Evolutionary conservation across 2,888 invertebrate genomes (phyloP).

Genomic region (Euphydryas editha): DNA sequence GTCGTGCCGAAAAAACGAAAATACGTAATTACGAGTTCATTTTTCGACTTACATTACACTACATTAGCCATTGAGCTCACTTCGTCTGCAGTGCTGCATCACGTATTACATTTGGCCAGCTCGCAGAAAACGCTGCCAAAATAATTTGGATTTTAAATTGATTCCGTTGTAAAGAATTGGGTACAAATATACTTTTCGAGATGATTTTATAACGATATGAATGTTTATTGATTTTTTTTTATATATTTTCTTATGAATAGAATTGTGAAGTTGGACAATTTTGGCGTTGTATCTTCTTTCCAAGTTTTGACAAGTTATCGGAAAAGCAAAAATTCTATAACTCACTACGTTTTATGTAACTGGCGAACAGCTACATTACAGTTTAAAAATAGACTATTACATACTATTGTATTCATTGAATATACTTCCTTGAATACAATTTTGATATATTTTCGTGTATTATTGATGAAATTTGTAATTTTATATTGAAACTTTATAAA

Average conservation of each 20-base stretch:
- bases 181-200: background rate
- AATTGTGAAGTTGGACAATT: background rate
- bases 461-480: too few species aligned
- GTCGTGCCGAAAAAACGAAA: background rate
- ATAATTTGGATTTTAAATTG: slow-evolving; percentile 42
- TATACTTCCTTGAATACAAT: too few species aligned
- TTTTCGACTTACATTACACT: slow-evolving; percentile 9
- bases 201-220: background rate
- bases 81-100: slow-evolving; percentile 34
- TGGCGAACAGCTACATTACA: too few species aligned
- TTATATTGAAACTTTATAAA: too few species aligned
- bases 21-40: background rate
- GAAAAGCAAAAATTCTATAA: too few species aligned
- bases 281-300: too few species aligned
- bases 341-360: too few species aligned
- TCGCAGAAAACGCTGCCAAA: slow-evolving; percentile 38
- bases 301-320: too few species aligned
- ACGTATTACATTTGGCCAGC: slow-evolving; percentile 31
- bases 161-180: slow-evolving; percentile 35
- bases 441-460: too few species aligned
- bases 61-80: slow-evolving; percentile 6
- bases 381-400: too few species aligned
- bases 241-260: background rate
- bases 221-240: background rate
- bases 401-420: too few species aligned